Evolutionary conservation across 2,888 invertebrate species (phyloP).

Genomic region (Apamea anceps): DNA sequence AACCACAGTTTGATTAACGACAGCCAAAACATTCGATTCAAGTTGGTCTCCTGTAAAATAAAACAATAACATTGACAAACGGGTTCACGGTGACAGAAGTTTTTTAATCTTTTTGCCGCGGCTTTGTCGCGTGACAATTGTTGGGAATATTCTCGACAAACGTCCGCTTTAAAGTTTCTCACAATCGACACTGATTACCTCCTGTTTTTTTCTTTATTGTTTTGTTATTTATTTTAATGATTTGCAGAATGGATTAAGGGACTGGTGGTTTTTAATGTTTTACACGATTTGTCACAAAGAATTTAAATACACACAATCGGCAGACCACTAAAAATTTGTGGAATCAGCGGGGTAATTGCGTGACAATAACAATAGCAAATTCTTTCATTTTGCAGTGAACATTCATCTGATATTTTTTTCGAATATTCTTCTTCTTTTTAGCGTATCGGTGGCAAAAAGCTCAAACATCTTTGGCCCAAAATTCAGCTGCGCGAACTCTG

Average conservation of each 20-base stretch:
- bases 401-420: neutral
- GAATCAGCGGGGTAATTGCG: neutral
- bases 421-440: neutral
- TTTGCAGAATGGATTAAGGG: conserved; percentile 1
- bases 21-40: conserved; percentile 12
- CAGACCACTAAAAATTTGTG: neutral
- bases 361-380: neutral
- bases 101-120: conserved; percentile 60
- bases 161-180: conserved; percentile 40
- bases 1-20: neutral
- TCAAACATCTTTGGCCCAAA: no score
- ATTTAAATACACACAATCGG: neutral
- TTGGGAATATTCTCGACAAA: conserved; percentile 31
- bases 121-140: conserved; percentile 39
- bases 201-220: conserved; percentile 12
- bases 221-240: conserved; percentile 22
- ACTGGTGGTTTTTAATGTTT: neutral
- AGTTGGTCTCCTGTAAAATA: conserved; percentile 14
- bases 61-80: conserved; percentile 30
- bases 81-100: conserved; percentile 44
- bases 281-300: neutral
- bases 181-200: conserved; percentile 55
- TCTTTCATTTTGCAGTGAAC: neutral
- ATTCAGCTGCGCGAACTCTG: neutral
- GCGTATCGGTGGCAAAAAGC: no score